Evolutionary conservation across 2,113 vertebrate species (phyloP), one percentile per base, ranked within the genome.

Genomic region (Andinoacara biseriatus): DNA sequence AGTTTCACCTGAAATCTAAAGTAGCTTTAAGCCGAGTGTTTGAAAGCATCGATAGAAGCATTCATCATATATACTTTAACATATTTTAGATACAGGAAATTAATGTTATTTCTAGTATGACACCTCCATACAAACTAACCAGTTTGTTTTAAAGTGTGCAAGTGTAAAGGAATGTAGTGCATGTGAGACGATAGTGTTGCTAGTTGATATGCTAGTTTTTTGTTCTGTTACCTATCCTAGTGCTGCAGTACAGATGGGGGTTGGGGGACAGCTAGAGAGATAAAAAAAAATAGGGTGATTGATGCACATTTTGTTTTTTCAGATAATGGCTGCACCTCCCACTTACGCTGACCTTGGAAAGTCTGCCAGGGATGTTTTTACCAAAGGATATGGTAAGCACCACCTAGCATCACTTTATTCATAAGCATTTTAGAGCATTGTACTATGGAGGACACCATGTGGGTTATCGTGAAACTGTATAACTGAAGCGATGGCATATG

Each of bases 321-420:
- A 97, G 97, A 97, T 94, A 92, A 99, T 99, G 98, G 97, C 97
- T 63, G 95, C 97, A 92, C 98, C 98, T 92, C 98, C 98, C 81
- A 96, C 96, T 24, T 99, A 99, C 8, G 91, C 94, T 65, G 98
- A 99, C 92, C 95, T 99, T 87, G 98, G 98, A 93, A 99, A 99
- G 91, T 95, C 98, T 56, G 97, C 98, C 94, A 96, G 96, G 92
- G 98, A 99, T 85, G 95, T 99, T 91, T 99, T 99, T 93, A 98
- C 97, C 90, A 99, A 97, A 88, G 98, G 98, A 94, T 99, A 99
- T 7, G 98, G 98, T 99, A 94, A 97, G 91, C 22, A 43, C 31
- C 6, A 35, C 58, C 14, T 43, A 75, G 33, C 26, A 3, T 60
- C 35, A 29, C 38, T 58, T 9, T 11, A 58, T 67, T 74, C 11